Evolutionary conservation across 1,140 invertebrate species (phyloP), one percentile per base, ranked within the genome.

Genomic region (Nylanderia fulva): DNA sequence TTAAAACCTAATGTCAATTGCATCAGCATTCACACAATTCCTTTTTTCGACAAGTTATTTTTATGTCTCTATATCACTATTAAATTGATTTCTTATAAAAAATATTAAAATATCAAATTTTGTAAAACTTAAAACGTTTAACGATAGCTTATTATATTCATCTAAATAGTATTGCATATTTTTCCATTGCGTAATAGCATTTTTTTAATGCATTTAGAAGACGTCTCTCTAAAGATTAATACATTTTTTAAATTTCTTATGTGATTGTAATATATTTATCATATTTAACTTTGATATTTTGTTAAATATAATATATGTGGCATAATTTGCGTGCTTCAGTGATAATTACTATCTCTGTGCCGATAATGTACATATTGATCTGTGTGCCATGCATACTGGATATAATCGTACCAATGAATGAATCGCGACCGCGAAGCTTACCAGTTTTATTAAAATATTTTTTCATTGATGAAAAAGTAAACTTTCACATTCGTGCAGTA

Each of bases 261-360:
- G 15, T 48, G 45, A 48, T 48, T 48, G 3, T 18, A 5, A 4
- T 48, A 18, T 4, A 18, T 48, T 48, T 13, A 48, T 48, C 0
- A 48, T 48, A 48, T 48, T 48, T 48, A 48, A 48, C 15, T 11
- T 42, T 33, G 0, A 7, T 18, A 29, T 3, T 45, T 24, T 15
- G 3, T 61, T 5, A 58, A 74, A 72, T 74, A 74, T 2, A 74
- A 72, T 74, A 74, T 2, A 27, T 42, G 18, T 60, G 1, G 0
- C n/a, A 64, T 77, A 77, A 77, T 66, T 66, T 21, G 21, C 13
- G 36, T 77, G 42, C 11, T 82, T 71, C 24, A 82, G 77, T 42
- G 0, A 33, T 82, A 13, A 0, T 6, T 21, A 60, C 0, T 58
- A 1, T 33, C 5, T 0, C 13, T 4, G 0, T 58, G 13, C 7